Evolutionary conservation across 1,140 invertebrate genomes (phyloP), one percentile per base, ranked within the genome.

Genomic region (Listronotus bonariensis): DNA sequence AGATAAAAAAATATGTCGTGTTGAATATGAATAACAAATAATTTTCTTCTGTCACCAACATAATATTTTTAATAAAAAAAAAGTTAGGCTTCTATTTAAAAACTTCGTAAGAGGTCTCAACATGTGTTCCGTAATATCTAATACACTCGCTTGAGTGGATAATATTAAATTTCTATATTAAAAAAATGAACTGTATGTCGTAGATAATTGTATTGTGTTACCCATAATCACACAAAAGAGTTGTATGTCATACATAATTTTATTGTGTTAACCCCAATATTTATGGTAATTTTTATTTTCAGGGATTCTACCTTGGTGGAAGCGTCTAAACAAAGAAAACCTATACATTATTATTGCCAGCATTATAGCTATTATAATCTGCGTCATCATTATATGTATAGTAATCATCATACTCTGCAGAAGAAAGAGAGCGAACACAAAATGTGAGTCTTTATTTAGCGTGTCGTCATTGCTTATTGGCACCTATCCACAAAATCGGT

Each of bases 341-440:
- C 80, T 92, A 20, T 84, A 92, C 63, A 87, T 93, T 42, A 82
- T 93, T 58, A 86, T 90, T 4, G 88, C 88, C 10, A 84, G 88
- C 8, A 85, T 91, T 9, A 84, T 89, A n/a, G 86, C 87, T 5
- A 81, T 92, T 38, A 83, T 95, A 48, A 78, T 94, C 46, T 84
- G 91, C 64, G 86, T 92, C 46, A 85, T 93, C 48, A 86, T 94
- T 58, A 87, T 93, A 61, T 92, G 91, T 79, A 86, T 92, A 74
- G 87, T 91, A 68, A 90, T 95, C 73, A 90, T 91, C 73, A 85
- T 92, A 72, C 85, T 93, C 64, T 93, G 91, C 77, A 82, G 89
- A 62, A 83, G 89, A 57, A 91, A 91, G 79, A 82, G 90, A 67
- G 87, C 87, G 55, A 87, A 88, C 70, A 89, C 90, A 74, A 93